Evolutionary conservation across 2,797 vertebrate genomes (phyloP), one percentile per base, ranked within the genome.

Genomic region (Meriones psammophilus): DNA sequence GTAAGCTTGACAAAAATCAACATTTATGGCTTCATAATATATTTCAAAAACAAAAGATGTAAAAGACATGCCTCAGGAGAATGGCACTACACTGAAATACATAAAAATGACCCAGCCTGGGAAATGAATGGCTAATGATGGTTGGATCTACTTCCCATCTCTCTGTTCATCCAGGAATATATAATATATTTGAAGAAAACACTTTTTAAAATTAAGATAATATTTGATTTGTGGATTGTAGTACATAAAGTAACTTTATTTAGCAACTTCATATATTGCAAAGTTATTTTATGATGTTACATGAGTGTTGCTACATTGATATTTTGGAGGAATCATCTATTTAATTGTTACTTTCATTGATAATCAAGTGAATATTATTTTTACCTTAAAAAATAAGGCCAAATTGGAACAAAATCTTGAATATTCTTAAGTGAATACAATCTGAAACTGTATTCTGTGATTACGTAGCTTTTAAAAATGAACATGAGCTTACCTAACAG

Each of bases 381-480:
- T 94, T 14, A 66, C 30, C 18, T 81, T 85, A 39, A 96, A 96
- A 96, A 92, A 30, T 74, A 24, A 88, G 46, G 88, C 36, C 30
- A 7, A 77, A 88, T 93, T 81, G 22, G 18, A 92, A 71, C 0
- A 1, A 80, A 17, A 79, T 60, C 5, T 74, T 90, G 14, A 30
- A 54, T 87, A 74, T 78, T 79, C 93, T 80, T 89, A 50, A 74
- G 33, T 74, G 15, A 87, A 30, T 14, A 74, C 10, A 42, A 39
- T 60, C 33, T 18, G 20, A 36, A 60, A 60, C 4, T 74, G 9
- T 33, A 42, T 58, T 74, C 18, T 58, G 1, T 77, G 50, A 60
- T 84, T 87, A 69, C 78, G 26, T 74, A 92, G 69, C 24, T 84
- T 33, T 28, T 94, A 18, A 81, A 6, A 94, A 26, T 91, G 28